Evolutionary conservation across 2,797 vertebrate species (phyloP).

Genomic region (Enteromius mattozi): DNA sequence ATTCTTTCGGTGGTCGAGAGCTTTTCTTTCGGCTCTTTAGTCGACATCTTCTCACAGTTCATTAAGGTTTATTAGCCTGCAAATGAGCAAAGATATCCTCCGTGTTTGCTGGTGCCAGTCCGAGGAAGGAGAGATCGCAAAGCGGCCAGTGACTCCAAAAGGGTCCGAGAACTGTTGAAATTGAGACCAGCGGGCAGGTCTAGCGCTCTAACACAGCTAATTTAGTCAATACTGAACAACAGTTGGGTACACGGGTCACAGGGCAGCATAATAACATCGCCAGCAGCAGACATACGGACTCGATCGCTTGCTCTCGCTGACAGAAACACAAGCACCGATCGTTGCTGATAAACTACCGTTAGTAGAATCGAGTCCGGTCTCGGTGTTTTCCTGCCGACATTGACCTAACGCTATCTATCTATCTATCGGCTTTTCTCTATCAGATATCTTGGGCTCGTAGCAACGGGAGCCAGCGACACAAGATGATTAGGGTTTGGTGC

Average conservation of each 20-base stretch:
- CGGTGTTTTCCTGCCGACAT: constrained; percentile 25
- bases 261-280: constrained; percentile 42
- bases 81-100: constrained; percentile 22
- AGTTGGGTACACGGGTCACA: constrained; percentile 2
- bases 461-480: background rate
- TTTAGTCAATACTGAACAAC: constrained; percentile 34
- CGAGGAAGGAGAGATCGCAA: constrained; percentile 3
- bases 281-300: constrained; percentile 7
- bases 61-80: constrained; percentile 35
- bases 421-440: constrained; percentile 7
- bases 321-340: constrained; percentile 2
- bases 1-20: constrained; percentile 83
- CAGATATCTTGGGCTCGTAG: constrained; percentile 8
- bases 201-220: background rate
- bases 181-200: background rate
- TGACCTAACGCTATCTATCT: background rate
- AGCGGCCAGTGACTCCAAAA: constrained; percentile 4
- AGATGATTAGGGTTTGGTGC: constrained; percentile 48
- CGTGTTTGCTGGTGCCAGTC: constrained; percentile 37
- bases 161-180: constrained; percentile 8
- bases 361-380: background rate
- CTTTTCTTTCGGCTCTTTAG: constrained; percentile 79
- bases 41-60: constrained; percentile 73
- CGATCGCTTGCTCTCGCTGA: constrained; percentile 8
- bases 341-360: background rate